Base-by-base conservation (phyloP, 2,797 vertebrate species). In the Oryzias dopingdopingensis region DNA sequence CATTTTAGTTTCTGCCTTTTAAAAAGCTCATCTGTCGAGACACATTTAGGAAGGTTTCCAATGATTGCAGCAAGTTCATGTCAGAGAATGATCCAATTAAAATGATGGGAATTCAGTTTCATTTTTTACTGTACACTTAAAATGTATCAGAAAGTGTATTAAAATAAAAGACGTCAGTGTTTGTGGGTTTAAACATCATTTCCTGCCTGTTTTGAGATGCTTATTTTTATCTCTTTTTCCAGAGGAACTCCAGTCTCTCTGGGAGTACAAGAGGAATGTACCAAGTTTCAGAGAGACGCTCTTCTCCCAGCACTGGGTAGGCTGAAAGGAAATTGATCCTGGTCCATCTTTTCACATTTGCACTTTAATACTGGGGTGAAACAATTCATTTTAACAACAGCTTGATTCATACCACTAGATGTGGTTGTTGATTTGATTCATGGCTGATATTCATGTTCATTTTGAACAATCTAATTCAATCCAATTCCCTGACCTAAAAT, bases 251-350 rank as follows among this genome's bases (percentile, higher is more conserved):
- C 65, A 92, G 91, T 73, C 70, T 91, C 68, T 92, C 91, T 23
- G 91, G 91, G 7, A 87, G 85, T 62, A 92, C 91, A 5, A 86
- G 92, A 54, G 93, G 92, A 32, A 90, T 93, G 89, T 92, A 93
- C 86, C 91, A 91, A 72, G 91, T 92, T 52, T 93, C 92, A 0
- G 92, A 93, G 8, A 83, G 91, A 26, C 91, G 89, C 4, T 92
- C 92, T 4, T 93, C 92, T 6, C 91, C 92, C 61, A 93, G 91
- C 83, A 92, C 91, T 24, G 92, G 90, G 93, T 94, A 79, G 76
- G 91, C 81, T 51, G 12, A 13, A 14, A 26, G 62, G 14, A 51
- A 26, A 18, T 29, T 44, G 7, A 43, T 40, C 15, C 16, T 18
- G 0, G n/a, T 58, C 22, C 48, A 26, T 47, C 41, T 41, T 37